Evolutionary conservation across 2,888 invertebrate genomes (phyloP), one percentile per base, ranked within the genome.

Genomic region (Chaetoderma sp.): DNA sequence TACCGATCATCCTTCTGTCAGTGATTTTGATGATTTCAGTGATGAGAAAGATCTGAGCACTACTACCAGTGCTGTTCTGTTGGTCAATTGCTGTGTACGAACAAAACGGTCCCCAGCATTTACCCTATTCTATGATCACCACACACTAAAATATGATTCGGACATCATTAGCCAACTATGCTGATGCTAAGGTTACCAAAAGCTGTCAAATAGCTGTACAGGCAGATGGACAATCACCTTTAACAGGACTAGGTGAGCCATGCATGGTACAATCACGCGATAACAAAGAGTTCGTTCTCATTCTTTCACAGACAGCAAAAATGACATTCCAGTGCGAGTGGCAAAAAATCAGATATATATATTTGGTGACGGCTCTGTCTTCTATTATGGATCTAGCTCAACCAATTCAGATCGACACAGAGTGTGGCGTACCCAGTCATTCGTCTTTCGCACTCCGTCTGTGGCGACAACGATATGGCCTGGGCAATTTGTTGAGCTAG

Each of bases 101-200:
- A n/a, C n/a, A n/a, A n/a, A n/a, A n/a, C n/a, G n/a, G n/a, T n/a
- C n/a, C n/a, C n/a, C n/a, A n/a, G n/a, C n/a, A n/a, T n/a, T n/a
- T n/a, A n/a, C n/a, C n/a, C n/a, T n/a, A n/a, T n/a, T n/a, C n/a
- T n/a, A n/a, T n/a, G n/a, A n/a, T n/a, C n/a, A n/a, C n/a, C n/a
- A n/a, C n/a, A n/a, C n/a, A n/a, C n/a, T 61, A 62, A 0, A 72
- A 57, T 28, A 72, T 74, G 72, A 59, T 72, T 4, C 64, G 60
- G 18, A 42, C 25, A 4, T 67, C 66, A 16, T 47, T 60, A 10
- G 74, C 66, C 0, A 45, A 66, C 5, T 28, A 50, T 18, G 50
- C 71, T 28, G 70, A 66, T 25, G 67, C 59, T 3, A 32, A 47
- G 10, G 56, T 74, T 21, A 58, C 60, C 23, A 61, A 59, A 30